Evolutionary conservation across 2,888 invertebrate genomes (phyloP).

Genomic region (Phyllotreta cruciferae): DNA sequence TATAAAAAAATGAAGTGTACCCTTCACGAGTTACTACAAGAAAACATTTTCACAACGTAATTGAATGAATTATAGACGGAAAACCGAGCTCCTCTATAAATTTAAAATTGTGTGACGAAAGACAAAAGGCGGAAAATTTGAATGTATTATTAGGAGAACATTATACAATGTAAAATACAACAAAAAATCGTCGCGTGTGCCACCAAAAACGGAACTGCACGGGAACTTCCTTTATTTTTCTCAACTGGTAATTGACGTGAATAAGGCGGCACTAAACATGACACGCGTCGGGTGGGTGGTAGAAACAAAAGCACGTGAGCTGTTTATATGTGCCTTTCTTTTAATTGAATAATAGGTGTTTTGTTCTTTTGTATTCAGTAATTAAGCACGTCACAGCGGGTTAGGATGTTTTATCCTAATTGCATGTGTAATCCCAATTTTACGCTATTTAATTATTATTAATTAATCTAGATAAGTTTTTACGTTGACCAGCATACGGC

Average conservation of each 20-base stretch:
- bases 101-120: no score
- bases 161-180: constrained; percentile 6
- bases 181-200: constrained; percentile 43
- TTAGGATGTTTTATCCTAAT: constrained; percentile 11
- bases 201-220: constrained; percentile 34
- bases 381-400: constrained; percentile 43
- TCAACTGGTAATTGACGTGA: constrained; percentile 45
- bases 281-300: constrained; percentile 48
- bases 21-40: no score
- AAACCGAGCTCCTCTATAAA: no score
- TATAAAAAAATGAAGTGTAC: no score
- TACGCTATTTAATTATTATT: no score
- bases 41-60: no score
- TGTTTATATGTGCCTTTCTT: constrained; percentile 36
- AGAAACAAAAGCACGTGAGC: constrained; percentile 43
- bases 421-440: no score
- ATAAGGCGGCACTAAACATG: constrained; percentile 45
- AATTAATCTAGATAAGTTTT: no score
- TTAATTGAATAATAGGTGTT: constrained; percentile 51
- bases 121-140: no score
- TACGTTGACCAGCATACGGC: no score
- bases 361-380: constrained; percentile 46
- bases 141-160: no score
- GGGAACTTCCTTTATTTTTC: constrained; percentile 38
- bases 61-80: no score